Evolutionary conservation across 2,888 invertebrate genomes (phyloP).

Genomic region (Atethmia centrago): DNA sequence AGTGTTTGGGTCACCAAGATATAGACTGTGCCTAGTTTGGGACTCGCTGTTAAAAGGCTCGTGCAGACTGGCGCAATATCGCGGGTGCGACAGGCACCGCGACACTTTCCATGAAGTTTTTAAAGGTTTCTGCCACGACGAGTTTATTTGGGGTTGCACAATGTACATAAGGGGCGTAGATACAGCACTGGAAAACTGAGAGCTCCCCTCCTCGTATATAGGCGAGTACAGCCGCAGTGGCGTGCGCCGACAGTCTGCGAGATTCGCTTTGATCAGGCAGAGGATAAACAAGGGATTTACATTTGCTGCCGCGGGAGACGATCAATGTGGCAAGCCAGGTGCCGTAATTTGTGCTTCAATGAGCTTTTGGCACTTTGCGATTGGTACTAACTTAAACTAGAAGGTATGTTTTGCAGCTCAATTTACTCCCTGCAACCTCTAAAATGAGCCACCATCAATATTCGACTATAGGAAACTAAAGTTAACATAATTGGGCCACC

Average conservation of each 20-base stretch:
- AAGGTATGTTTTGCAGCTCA: neutral
- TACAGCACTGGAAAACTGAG: neutral
- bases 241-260: neutral
- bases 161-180: neutral
- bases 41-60: too few relatives aligned
- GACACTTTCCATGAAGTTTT: too few relatives aligned
- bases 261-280: neutral
- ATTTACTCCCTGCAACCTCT: too few relatives aligned
- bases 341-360: neutral
- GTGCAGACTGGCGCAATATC: too few relatives aligned
- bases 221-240: neutral
- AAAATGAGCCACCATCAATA: neutral
- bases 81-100: too few relatives aligned
- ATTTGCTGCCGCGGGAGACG: neutral
- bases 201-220: neutral
- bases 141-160: neutral
- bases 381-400: neutral
- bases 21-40: too few relatives aligned
- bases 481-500: neutral
- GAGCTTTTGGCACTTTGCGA: neutral
- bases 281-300: neutral
- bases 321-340: neutral
- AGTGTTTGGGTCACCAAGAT: too few relatives aligned
- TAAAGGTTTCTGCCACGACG: too few relatives aligned
- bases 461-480: neutral